Conservation (phyloP, 2,113 vertebrate genomes). For the Serinus canaria region DNA sequence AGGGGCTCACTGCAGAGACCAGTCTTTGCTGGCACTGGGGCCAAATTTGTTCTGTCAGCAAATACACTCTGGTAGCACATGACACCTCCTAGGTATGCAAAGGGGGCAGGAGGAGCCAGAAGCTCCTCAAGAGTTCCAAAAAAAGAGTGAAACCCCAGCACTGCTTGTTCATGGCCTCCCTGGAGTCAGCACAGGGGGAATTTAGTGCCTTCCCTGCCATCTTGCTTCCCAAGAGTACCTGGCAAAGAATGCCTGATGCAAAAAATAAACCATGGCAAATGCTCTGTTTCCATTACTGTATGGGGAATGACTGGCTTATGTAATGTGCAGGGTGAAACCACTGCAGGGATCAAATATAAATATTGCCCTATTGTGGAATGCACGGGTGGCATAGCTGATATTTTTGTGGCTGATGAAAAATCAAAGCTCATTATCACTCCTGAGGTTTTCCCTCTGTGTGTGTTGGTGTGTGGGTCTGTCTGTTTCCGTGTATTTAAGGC, state of each 20-base stretch:
- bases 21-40: neutral
- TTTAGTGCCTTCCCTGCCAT: constrained; percentile 29
- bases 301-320: constrained; percentile 44
- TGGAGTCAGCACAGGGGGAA: neutral
- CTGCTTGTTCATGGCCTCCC: neutral
- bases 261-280: constrained; percentile 48
- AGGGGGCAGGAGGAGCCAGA: neutral
- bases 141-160: neutral
- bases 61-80: neutral
- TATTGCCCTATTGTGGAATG: constrained; percentile 20
- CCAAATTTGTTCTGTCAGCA: neutral
- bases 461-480: neutral
- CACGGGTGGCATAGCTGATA: neutral
- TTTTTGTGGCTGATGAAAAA: constrained; percentile 52
- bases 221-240: constrained; percentile 34
- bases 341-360: constrained; percentile 27
- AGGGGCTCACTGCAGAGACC: neutral
- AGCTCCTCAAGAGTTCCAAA: constrained; percentile 22
- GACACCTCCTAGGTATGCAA: neutral
- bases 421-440: constrained; percentile 11
- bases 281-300: constrained; percentile 57
- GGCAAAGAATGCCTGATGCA: constrained; percentile 55
- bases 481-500: neutral
- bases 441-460: neutral
- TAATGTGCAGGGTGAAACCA: neutral